Percentiles rank a stretch among this genome's conserved stretches.
phyloP scores from a whole-genome alignment of 2,888 invertebrate species.

The Athalia rosae region DNA sequence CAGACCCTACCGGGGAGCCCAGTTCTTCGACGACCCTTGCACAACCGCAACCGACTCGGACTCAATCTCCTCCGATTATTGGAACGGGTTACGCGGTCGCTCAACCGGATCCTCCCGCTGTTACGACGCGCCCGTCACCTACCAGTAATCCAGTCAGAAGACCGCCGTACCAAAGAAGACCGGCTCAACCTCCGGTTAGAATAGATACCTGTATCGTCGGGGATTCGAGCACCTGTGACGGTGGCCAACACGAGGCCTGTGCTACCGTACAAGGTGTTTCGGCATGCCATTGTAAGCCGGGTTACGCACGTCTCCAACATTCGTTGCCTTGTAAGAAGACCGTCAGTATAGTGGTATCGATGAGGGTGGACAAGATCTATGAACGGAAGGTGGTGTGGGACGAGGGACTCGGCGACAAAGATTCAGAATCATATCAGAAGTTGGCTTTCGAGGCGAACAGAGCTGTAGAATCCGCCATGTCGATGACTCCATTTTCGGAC shows the following conservation, averaged over 20 bases:
- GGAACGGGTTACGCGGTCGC: constrained; percentile 83
- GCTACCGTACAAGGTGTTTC: constrained; percentile 88
- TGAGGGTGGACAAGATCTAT: constrained; percentile 89
- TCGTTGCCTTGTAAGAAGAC: constrained; percentile 76
- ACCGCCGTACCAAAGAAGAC: constrained; percentile 78
- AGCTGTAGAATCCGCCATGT: constrained; percentile 94
- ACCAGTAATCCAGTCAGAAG: constrained; percentile 72
- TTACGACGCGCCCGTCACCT: constrained; percentile 63
- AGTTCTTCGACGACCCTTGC: constrained; percentile 62
- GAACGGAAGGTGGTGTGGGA: constrained; percentile 88
- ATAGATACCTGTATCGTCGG: constrained; percentile 97
- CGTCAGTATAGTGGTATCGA: constrained; percentile 85
- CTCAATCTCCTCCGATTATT: constrained; percentile 69
- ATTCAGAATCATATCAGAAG: constrained; percentile 87
- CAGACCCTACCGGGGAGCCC: constrained; percentile 70
- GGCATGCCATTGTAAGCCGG: constrained; percentile 91
- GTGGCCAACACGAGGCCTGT: constrained; percentile 90
- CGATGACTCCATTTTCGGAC: constrained; percentile 93
- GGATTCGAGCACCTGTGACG: constrained; percentile 92
- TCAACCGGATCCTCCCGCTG: constrained; percentile 76
- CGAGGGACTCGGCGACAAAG: constrained; percentile 82
- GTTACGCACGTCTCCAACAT: constrained; percentile 71
- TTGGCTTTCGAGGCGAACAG: constrained; percentile 90
- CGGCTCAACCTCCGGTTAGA: constrained; percentile 83
- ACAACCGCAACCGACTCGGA: constrained; percentile 69